Evolutionary conservation across 2,888 invertebrate species (phyloP).

Genomic region (Sialis lutaria): DNA sequence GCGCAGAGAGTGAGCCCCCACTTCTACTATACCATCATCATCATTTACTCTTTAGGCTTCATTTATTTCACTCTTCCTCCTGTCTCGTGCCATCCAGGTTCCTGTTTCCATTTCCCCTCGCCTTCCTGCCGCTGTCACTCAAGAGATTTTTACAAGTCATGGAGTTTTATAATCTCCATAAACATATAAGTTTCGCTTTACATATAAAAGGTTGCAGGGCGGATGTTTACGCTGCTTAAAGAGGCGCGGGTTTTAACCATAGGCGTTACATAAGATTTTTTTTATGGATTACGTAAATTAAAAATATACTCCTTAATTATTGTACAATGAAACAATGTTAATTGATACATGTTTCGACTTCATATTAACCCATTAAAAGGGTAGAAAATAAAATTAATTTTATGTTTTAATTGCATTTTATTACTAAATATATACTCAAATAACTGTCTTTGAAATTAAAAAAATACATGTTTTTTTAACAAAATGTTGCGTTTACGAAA

Average conservation of each 20-base stretch:
- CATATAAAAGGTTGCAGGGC: conserved; percentile 23
- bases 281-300: too few species aligned
- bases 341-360: too few species aligned
- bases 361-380: too few species aligned
- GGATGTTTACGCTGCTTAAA: conserved; percentile 16
- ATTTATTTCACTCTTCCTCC: conserved; percentile 22
- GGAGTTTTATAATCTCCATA: conserved; percentile 28
- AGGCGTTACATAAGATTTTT: background rate
- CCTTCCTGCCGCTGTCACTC: conserved; percentile 27
- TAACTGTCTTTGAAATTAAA: too few species aligned
- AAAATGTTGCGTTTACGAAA: too few species aligned
- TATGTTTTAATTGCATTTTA: too few species aligned
- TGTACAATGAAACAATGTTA: too few species aligned
- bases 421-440: too few species aligned
- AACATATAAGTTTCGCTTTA: conserved; percentile 27
- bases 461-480: too few species aligned
- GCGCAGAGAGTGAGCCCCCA: too few species aligned
- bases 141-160: conserved; percentile 28
- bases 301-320: too few species aligned
- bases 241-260: background rate
- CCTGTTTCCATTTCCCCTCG: conserved; percentile 27
- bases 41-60: conserved; percentile 28
- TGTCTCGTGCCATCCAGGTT: conserved; percentile 15
- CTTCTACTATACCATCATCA: conserved; percentile 18
- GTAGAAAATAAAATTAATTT: too few species aligned